These are phyloP conservation scores for Hydrolagus colliei DNA, from an alignment of 2,797 vertebrate species.

Conservation along the genomic window DNA sequence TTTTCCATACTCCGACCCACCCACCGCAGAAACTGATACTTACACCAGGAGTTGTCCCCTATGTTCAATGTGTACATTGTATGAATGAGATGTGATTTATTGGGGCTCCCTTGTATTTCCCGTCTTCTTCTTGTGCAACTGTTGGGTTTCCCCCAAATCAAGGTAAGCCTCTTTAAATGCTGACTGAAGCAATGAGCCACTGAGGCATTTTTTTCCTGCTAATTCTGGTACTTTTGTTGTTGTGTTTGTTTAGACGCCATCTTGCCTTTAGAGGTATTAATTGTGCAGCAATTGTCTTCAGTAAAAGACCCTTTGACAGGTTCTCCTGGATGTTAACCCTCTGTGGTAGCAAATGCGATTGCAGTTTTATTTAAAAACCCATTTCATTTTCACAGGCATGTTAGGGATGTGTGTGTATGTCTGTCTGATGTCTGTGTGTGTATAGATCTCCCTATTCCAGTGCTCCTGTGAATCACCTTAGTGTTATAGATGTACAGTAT, in stretches of 20 bases:
- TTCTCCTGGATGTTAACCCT: neutral
- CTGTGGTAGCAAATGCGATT: neutral
- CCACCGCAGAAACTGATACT: slow-evolving; percentile 31
- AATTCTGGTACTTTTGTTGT: slow-evolving; percentile 22
- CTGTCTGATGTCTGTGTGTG: too few species aligned
- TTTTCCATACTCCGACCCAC: slow-evolving; percentile 28
- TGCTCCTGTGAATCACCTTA: too few species aligned
- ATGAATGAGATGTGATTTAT: slow-evolving; percentile 2
- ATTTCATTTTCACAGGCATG: neutral
- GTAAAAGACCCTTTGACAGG: slow-evolving; percentile 8
- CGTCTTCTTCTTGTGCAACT: neutral
- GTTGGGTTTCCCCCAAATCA: neutral
- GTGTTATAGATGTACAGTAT: too few species aligned
- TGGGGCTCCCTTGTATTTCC: neutral
- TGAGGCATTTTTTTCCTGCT: neutral
- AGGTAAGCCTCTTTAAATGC: slow-evolving; percentile 6
- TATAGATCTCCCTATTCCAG: too few species aligned
- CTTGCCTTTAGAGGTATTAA: slow-evolving; percentile 26
- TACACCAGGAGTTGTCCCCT: slow-evolving; percentile 19
- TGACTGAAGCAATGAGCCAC: neutral
- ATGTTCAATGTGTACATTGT: slow-evolving; percentile 4
- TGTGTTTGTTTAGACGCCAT: slow-evolving; percentile 25
- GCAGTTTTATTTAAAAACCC: neutral
- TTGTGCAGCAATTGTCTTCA: slow-evolving; percentile 3
- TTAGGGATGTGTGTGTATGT: too few species aligned